phyloP scores from a whole-genome alignment of 2,113 vertebrate genomes.

The Nettapus auritus region DNA sequence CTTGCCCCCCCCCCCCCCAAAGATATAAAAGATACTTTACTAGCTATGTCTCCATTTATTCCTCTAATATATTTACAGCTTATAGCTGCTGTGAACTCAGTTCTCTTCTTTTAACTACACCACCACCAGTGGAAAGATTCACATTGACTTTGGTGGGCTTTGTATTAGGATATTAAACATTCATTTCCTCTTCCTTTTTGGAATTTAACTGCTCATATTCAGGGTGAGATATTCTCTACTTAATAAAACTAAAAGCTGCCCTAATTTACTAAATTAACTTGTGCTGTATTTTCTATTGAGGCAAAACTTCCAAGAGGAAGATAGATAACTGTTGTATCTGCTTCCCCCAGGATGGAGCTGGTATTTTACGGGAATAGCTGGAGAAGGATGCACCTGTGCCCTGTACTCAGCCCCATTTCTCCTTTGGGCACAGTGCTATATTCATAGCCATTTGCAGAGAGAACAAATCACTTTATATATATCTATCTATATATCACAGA shows the following conservation, averaged over 20 bases:
- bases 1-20: too few species aligned
- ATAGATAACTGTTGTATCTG: background rate
- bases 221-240: background rate
- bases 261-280: background rate
- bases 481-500: background rate
- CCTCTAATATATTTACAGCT: constrained; percentile 30
- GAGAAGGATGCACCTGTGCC: background rate
- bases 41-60: background rate
- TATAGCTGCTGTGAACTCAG: background rate
- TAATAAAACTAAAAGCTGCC: background rate
- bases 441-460: background rate
- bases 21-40: background rate
- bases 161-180: background rate
- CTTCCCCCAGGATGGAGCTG: background rate
- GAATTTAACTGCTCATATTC: background rate
- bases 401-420: background rate
- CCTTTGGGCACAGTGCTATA: background rate
- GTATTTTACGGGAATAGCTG: background rate
- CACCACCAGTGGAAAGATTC: background rate
- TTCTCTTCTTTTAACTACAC: constrained; percentile 37
- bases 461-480: background rate
- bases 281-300: background rate
- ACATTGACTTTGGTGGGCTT: background rate
- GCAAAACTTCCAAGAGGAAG: background rate
- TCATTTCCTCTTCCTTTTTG: background rate